A percentile compares a stretch with the other conserved stretches of the same genome.
Evolutionary conservation across 2,113 vertebrate species (phyloP).

Genomic region (Leucopsar rothschildi): DNA sequence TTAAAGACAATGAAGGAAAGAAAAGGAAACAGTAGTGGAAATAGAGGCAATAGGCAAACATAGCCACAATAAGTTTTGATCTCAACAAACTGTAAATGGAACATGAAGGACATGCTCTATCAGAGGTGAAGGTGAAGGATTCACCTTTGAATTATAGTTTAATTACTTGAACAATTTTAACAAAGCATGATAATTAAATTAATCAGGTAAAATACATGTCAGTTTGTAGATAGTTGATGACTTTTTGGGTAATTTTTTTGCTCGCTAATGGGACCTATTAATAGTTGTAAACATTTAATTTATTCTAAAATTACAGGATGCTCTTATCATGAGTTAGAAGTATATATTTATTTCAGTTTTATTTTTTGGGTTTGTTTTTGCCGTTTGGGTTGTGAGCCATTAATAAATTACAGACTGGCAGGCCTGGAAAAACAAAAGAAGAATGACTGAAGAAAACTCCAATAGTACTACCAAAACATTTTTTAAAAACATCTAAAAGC

Average conservation of each 20-base stretch:
- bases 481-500: neutral
- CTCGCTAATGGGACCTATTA: neutral
- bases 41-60: neutral
- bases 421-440: neutral
- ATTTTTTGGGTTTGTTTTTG: neutral
- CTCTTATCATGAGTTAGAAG: neutral
- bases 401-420: neutral
- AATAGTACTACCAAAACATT: neutral
- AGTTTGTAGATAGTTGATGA: neutral
- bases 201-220: neutral
- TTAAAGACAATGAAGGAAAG: neutral
- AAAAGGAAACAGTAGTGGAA: neutral
- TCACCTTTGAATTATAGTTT: neutral
- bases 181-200: constrained; percentile 3
- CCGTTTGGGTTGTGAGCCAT: neutral
- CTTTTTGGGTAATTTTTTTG: neutral
- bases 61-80: neutral
- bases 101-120: neutral
- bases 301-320: neutral
- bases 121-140: neutral
- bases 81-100: neutral
- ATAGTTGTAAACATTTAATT: neutral
- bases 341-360: neutral
- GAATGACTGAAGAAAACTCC: neutral
- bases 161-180: neutral